Evolutionary conservation across 2,113 vertebrate species (phyloP), one percentile per base, ranked within the genome.

Genomic region (Paradisaea rubra): DNA sequence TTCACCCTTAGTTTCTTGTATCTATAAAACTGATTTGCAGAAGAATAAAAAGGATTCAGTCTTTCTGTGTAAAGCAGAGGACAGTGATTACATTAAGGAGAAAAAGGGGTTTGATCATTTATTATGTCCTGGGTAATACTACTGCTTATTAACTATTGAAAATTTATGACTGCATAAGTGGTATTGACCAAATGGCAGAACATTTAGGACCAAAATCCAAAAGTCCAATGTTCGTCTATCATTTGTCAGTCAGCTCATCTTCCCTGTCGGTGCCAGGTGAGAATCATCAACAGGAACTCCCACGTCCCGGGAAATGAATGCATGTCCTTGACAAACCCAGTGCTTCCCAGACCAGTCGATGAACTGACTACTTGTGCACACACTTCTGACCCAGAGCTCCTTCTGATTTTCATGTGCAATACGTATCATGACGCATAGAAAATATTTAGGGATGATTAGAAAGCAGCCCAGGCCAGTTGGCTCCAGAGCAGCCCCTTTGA

Each of bases 271-370:
- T n/a, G 19, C 12, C 18, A 42, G 23, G 6, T 54, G 28, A 64
- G 66, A 79, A 71, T 18, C 13, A n/a, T 39, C 13, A n/a, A 7
- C 22, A 31, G 19, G 65, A 59, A 23, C 8, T 31, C 2, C 19
- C 11, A 24, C 6, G 6, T 23, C 25, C 39, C 8, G 2, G 23
- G 10, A 35, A 28, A 47, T 14, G 20, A 68, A 74, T 3, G 8
- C 14, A 41, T 20, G 47, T 9, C n/a, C 28, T 7, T 0, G 1
- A 53, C 31, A 81, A 14, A 42, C 28, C 6, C 22, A 13, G 15
- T 6, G 19, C 28, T 74, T 44, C 47, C 33, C 56, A 41, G n/a
- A 59, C 6, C 31, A 60, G 10, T 2, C 11, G 23, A 47, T 15
- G 16, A 84, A 63, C 30, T 11, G 15, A 20, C 11, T 41, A 6